A percentile compares a stretch with the other conserved stretches of the same genome.
These are phyloP conservation scores for Patella caerulea DNA, from an alignment of 2,888 invertebrate genomes.

Conservation along the genomic window DNA sequence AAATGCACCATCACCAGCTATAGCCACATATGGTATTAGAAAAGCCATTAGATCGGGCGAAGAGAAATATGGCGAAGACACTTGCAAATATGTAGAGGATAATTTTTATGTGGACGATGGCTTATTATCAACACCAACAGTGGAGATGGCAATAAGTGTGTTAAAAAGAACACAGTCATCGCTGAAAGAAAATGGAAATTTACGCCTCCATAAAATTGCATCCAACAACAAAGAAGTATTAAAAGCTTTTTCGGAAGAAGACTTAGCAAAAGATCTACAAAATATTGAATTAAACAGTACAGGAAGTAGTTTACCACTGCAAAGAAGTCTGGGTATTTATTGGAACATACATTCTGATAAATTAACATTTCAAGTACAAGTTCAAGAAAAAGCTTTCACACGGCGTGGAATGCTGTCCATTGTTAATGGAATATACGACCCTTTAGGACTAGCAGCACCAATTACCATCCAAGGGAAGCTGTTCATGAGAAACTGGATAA, in stretches of 20 bases:
- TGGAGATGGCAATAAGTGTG: conserved; percentile 15
- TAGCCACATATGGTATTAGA: background rate
- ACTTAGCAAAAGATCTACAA: conserved; percentile 23
- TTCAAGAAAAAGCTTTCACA: conserved; percentile 17
- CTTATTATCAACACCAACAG: conserved; percentile 22
- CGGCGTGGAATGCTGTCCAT: conserved; percentile 19
- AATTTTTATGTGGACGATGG: conserved; percentile 43
- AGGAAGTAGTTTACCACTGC: conserved; percentile 16
- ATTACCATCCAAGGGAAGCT: background rate
- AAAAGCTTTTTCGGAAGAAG: conserved; percentile 25
- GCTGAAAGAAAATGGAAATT: conserved; percentile 26
- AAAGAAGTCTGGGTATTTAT: conserved; percentile 25
- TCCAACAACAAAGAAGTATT: conserved; percentile 24
- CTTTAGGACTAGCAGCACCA: background rate
- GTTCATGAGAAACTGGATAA: background rate
- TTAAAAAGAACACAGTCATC: conserved; percentile 28
- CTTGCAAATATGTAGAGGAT: conserved; percentile 22
- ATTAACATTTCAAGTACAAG: conserved; percentile 12
- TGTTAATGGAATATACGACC: background rate
- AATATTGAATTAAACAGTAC: conserved; percentile 20
- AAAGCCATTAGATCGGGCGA: too few species aligned
- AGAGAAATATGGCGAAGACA: conserved; percentile 4
- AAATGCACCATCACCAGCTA: background rate
- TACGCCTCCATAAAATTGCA: conserved; percentile 34
- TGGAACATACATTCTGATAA: conserved; percentile 22